Conservation (phyloP, 1,140 invertebrate species). For the Cyphomyrmex costatus region DNA sequence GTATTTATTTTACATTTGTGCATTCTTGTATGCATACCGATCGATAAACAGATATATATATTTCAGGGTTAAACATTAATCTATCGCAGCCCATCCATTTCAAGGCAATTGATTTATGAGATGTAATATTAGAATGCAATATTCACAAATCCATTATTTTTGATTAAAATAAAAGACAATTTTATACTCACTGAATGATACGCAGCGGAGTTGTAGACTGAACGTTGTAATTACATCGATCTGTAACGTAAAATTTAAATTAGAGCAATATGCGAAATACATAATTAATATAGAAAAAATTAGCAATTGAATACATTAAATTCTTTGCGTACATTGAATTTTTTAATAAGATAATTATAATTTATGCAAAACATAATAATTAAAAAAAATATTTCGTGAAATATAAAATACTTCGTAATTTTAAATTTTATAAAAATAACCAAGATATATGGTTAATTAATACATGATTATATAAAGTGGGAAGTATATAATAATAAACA, state of each 20-base stretch:
- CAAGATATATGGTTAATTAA: background rate
- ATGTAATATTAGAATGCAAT: slow-evolving; percentile 9
- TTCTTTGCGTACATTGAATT: background rate
- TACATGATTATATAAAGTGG: no score
- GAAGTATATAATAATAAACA: background rate
- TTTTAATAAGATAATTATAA: background rate
- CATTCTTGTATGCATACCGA: background rate
- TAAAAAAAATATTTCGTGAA: background rate
- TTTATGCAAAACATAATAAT: no score
- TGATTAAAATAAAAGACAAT: slow-evolving; percentile 18
- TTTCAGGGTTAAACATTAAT: slow-evolving; percentile 2
- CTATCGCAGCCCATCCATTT: background rate
- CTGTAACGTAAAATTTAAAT: background rate
- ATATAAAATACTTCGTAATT: background rate
- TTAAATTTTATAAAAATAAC: background rate
- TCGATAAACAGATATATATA: background rate
- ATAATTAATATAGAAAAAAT: background rate
- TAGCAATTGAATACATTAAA: background rate
- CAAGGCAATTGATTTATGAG: slow-evolving; percentile 13
- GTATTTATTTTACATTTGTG: slow-evolving; percentile 22
- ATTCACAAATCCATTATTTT: slow-evolving; percentile 1
- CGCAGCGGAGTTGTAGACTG: background rate
- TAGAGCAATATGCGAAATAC: background rate
- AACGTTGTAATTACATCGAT: background rate
- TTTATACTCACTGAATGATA: background rate